Base-by-base conservation (phyloP, 30 jellyfish, hydroid and myxozoan species). In the Aurelia sp. region DNA sequence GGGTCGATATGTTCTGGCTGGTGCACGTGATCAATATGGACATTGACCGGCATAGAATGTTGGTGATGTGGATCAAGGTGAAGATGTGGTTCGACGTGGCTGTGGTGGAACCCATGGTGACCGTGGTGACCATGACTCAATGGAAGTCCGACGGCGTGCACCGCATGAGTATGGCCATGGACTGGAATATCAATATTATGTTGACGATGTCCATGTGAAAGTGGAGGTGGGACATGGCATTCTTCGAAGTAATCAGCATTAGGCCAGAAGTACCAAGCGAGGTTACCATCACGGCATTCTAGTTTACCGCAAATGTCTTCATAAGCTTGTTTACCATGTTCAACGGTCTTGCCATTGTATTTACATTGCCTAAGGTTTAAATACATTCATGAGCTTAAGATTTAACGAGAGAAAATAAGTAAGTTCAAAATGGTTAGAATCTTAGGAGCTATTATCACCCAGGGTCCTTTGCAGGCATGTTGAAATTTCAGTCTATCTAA, bases 151-250 rank as follows among this genome's bases (percentile, higher is more conserved):
- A 82, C 91, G 27, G 91, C 91, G 31, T 82, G 91, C 0, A 74
- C 35, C 23, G 73, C 57, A n/a, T 82, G 91, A 31, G 55, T 17
- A 79, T 70, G 77, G n/a, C 79, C 91, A 40, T 82, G 91, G 0
- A 82, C 91, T 5, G 91, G 91, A 40, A 82, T 81, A 64, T 82
- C 85, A 16, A 74, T 71, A 22, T 74, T 74, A 44, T 82, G 91
- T 48, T 82, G 91, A 20, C 85, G 71, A 47, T 82, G 91, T 47
- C 91, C 81, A 41, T 82, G 91, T 0, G 91, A 82, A 35, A 82
- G 85, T 68, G 91, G 91, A 13, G 91, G 85, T 11, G 91, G 91
- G 37, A 82, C 91, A 58, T 82, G 91, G 91, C 91, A 82, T 18
- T 82, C 91, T 58, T 82, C 91, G 76, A 82, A 82, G 76, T 82